Base-by-base conservation (phyloP, 1,140 invertebrate species). In the Drosophila quadrilineata region DNA sequence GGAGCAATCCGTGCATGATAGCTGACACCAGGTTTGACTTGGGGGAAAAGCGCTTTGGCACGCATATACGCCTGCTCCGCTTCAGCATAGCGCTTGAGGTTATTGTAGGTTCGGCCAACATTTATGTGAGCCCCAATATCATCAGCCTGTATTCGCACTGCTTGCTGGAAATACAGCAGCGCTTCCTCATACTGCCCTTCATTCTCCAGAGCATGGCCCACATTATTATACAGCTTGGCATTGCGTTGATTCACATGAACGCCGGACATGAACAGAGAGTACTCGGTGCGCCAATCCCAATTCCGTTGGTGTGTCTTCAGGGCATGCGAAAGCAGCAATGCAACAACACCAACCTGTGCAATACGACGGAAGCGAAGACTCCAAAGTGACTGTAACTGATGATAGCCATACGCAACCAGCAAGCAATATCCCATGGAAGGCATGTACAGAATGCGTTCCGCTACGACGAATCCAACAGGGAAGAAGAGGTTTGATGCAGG, bases 401-500 rank as follows among this genome's bases (percentile, higher is more conserved):
- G 79, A 90, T 91, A 93, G 3, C 96, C 96, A 70, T 96, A 96
- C 3, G 96, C 96, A 1, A 98, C 92, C 2, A 99, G 91, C 89
- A 99, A 93, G 87, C 97, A 99, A 91, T 97, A 99, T 6, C 98
- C 98, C 96, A 99, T 98, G 1, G 97, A 99, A 2, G 98, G 98
- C 90, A 98, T 96, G 90, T 99, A 99, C 0, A 99, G 92, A 26
- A 99, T 95, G 75, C 98, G 91, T 91, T 99, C 98, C 3, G 98
- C 98, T 6, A 99, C 94, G 24, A 99, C 97, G 91, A 99, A 99
- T 3, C 98, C 98, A 58, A 99, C 98, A 0, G 97, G 97, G 86
- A 99, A 98, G 91, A 99, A 98, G 14, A 99, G 91, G 92, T 99
- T 99, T 28, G 96, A 98, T 0, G 98, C 98, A 10, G 98, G 98